Evolutionary conservation across 2,113 vertebrate species (phyloP).

Genomic region (Takifugu bimaculatus): DNA sequence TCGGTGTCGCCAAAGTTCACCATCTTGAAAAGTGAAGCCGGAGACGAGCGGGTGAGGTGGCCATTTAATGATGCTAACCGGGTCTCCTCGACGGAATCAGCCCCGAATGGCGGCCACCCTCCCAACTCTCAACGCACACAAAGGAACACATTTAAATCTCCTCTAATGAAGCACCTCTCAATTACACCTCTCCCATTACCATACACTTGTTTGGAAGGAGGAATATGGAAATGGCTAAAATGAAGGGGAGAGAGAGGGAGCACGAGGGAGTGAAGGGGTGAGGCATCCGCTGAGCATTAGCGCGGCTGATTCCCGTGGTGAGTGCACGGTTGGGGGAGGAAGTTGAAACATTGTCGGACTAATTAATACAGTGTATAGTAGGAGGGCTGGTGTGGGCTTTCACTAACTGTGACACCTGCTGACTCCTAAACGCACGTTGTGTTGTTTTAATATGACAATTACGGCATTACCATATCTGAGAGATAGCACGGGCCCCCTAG

Average conservation of each 20-base stretch:
- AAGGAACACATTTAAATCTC: constrained; percentile 66
- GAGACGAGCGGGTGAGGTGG: constrained; percentile 27
- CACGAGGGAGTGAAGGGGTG: constrained; percentile 47
- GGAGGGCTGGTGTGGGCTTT: constrained; percentile 68
- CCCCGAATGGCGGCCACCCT: constrained; percentile 42
- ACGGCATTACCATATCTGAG: constrained; percentile 77
- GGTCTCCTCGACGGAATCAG: constrained; percentile 44
- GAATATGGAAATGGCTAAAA: constrained; percentile 66
- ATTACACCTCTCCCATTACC: constrained; percentile 69
- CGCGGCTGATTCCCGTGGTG: constrained; percentile 62
- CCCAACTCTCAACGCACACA: constrained; percentile 45
- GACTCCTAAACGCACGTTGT: constrained; percentile 73
- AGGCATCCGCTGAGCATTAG: constrained; percentile 51
- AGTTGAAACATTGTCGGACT: constrained; percentile 68
- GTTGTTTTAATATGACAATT: constrained; percentile 79
- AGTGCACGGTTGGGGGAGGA: constrained; percentile 60
- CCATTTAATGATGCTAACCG: constrained; percentile 58
- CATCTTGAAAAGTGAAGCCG: constrained; percentile 58
- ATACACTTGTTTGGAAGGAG: constrained; percentile 56
- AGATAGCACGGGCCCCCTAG: constrained; percentile 63
- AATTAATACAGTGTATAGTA: constrained; percentile 73
- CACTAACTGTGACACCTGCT: constrained; percentile 74
- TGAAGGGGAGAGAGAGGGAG: constrained; percentile 37
- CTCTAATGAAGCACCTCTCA: constrained; percentile 67
- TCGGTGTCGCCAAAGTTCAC: constrained; percentile 45